Conservation (phyloP, 1,140 invertebrate species). For the Ooceraea biroi region DNA sequence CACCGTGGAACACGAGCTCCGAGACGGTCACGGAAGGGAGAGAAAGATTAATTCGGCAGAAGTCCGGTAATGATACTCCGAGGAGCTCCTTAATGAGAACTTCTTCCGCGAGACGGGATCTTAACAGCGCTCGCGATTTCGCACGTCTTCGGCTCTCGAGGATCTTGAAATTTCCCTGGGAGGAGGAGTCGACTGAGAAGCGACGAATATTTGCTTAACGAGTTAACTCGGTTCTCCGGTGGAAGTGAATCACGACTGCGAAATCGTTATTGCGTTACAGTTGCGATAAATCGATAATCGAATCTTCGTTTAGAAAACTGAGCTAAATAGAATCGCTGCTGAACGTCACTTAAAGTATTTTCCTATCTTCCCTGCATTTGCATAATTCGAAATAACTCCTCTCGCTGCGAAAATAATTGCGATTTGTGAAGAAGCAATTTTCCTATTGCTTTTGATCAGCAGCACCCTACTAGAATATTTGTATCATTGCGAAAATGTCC, state of each 20-base stretch:
- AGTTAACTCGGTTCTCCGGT: background rate
- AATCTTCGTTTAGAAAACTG: background rate
- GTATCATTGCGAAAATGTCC: too few relatives aligned
- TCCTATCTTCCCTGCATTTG: background rate
- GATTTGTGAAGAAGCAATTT: too few relatives aligned
- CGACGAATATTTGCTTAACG: constrained; percentile 29
- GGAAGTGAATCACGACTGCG: background rate
- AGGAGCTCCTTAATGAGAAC: constrained; percentile 42
- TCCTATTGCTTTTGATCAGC: too few relatives aligned
- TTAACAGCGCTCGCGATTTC: constrained; percentile 21
- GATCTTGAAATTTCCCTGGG: background rate
- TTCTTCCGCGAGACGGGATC: background rate
- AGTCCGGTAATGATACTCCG: constrained; percentile 27
- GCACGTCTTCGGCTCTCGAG: background rate
- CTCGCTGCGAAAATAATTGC: too few relatives aligned
- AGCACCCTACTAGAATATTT: too few relatives aligned
- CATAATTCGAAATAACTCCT: too few relatives aligned
- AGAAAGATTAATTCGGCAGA: constrained; percentile 44
- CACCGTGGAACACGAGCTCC: constrained; percentile 24
- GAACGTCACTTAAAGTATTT: constrained; percentile 16
- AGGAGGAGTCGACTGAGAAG: background rate
- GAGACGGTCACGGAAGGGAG: too few relatives aligned
- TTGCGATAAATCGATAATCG: background rate
- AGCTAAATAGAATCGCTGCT: background rate
- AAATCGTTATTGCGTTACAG: background rate